These are phyloP conservation scores for Anseranas semipalmata DNA, from an alignment of 2,113 vertebrate genomes.

Conservation along the genomic window DNA sequence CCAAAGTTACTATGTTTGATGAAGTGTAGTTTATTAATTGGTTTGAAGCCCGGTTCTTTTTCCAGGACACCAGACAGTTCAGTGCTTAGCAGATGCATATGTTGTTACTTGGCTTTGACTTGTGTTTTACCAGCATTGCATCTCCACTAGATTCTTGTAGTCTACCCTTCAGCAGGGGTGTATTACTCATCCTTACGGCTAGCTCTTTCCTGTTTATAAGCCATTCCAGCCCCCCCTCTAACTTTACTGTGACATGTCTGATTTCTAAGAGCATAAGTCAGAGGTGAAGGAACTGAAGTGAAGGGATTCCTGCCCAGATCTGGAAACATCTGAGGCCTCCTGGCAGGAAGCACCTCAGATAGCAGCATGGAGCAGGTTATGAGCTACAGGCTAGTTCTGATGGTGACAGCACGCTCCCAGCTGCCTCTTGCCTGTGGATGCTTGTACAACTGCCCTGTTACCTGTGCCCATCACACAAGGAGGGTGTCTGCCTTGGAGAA, in stretches of 20 bases:
- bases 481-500: neutral
- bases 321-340: neutral
- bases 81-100: neutral
- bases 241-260: neutral
- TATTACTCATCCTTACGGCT: neutral
- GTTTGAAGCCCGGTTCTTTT: slow-evolving; percentile 19
- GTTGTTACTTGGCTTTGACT: neutral
- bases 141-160: neutral
- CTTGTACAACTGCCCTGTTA: neutral
- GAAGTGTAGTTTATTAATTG: slow-evolving; percentile 29
- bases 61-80: slow-evolving; percentile 3
- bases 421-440: neutral
- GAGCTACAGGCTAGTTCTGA: neutral
- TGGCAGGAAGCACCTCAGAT: neutral
- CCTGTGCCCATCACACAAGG: neutral
- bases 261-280: accelerated
- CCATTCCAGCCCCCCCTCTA: neutral
- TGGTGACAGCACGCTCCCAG: accelerated
- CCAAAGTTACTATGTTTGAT: slow-evolving; percentile 2
- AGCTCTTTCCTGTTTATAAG: neutral
- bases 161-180: neutral
- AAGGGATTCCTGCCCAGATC: neutral
- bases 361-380: neutral
- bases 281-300: neutral
- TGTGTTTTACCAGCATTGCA: neutral